phyloP scores from a whole-genome alignment of 2,797 vertebrate genomes.

The Chaetodon trifasciatus region DNA sequence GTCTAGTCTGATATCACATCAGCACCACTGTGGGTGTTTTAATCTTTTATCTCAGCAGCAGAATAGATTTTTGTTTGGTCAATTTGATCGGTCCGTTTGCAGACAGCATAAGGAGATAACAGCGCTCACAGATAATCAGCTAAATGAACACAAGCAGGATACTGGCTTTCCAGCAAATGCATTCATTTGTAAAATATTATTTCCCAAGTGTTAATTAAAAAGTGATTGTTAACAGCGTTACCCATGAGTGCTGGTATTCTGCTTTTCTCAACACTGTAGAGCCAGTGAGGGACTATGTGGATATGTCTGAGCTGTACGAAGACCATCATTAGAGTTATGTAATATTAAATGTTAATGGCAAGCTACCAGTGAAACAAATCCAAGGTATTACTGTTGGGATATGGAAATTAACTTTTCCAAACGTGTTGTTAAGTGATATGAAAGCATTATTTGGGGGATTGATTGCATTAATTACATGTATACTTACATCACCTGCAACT shows the following conservation, averaged over 20 bases:
- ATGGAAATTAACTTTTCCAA: slow-evolving; percentile 33
- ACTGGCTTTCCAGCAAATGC: slow-evolving; percentile 58
- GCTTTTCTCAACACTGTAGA: slow-evolving; percentile 35
- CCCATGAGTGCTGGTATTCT: slow-evolving; percentile 53
- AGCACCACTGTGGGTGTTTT: slow-evolving; percentile 45
- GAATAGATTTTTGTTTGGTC: slow-evolving; percentile 58
- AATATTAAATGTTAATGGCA: slow-evolving; percentile 49
- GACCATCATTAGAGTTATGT: slow-evolving; percentile 33
- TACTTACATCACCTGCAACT: slow-evolving; percentile 6
- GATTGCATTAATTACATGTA: slow-evolving; percentile 30
- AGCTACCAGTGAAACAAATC: slow-evolving; percentile 44
- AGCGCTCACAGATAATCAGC: slow-evolving; percentile 61
- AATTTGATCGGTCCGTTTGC: slow-evolving; percentile 58
- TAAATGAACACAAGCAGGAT: slow-evolving; percentile 64
- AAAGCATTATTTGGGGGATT: slow-evolving; percentile 41
- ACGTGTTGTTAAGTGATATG: slow-evolving; percentile 25
- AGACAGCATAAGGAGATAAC: slow-evolving; percentile 56
- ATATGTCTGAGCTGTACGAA: slow-evolving; percentile 28
- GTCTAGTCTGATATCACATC: slow-evolving; percentile 30
- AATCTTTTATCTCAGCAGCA: slow-evolving; percentile 58
- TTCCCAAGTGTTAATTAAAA: slow-evolving; percentile 71
- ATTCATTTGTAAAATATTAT: slow-evolving; percentile 70
- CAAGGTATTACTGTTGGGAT: slow-evolving; percentile 46
- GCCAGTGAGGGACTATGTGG: slow-evolving; percentile 25
- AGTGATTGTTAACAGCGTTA: slow-evolving; percentile 65